Percentiles rank a stretch among this genome's conserved stretches.
Evolutionary conservation across 2,113 vertebrate genomes (phyloP).

Genomic region (Pseudorectes ferrugineus): DNA sequence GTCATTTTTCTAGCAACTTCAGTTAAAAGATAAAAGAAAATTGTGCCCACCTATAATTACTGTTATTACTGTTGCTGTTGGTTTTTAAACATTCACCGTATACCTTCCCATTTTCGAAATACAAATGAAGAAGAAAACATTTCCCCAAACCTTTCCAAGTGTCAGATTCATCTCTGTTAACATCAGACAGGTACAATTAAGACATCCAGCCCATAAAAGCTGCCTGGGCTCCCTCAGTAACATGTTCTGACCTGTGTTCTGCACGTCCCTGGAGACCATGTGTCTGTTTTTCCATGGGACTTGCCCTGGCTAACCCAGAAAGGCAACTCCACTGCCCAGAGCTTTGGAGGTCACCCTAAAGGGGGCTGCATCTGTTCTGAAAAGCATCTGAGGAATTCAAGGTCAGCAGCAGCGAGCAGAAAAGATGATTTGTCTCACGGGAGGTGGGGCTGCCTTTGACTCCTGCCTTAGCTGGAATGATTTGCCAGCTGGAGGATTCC

Average conservation of each 20-base stretch:
- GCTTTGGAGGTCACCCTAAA: neutral
- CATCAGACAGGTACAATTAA: neutral
- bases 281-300: neutral
- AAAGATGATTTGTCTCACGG: neutral
- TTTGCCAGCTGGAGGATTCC: neutral
- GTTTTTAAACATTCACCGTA: neutral
- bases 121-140: neutral
- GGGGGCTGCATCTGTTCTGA: neutral
- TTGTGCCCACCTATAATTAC: neutral
- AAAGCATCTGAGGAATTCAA: neutral
- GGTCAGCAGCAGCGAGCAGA: neutral
- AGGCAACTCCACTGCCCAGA: neutral
- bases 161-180: neutral
- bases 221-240: neutral
- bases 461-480: neutral
- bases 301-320: neutral
- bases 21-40: slow-evolving; percentile 3
- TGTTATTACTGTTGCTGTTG: neutral
- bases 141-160: neutral
- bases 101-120: slow-evolving; percentile 2
- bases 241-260: neutral
- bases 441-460: neutral
- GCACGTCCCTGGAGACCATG: neutral
- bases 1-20: neutral
- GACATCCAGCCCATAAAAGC: neutral